Base-by-base conservation (phyloP, 2,888 invertebrate species). In the Tetragonula carbonaria region DNA sequence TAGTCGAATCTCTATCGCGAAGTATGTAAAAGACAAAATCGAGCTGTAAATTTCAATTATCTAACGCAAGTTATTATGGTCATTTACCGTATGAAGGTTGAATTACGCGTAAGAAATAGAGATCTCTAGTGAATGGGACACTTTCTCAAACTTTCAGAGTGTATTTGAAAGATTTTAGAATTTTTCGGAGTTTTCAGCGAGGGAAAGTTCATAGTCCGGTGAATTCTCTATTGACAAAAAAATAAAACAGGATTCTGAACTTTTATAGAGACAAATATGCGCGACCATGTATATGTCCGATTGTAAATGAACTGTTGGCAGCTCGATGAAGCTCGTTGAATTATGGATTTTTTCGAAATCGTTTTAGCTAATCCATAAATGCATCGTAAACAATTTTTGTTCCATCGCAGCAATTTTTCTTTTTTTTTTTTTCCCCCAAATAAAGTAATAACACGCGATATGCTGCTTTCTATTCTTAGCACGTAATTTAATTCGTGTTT, bases 261-360 rank as follows among this genome's bases (percentile, higher is more conserved):
- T 28, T 23, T 62, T 62, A 23, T 23, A 28, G 23, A 23, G 8
- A 11, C 16, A 18, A 16, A 8, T 8, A 67, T 8, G 21, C 5
- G 63, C 3, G 1, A 16, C 28, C 6, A 28, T 33, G 8, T 63
- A 13, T 33, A 33, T 33, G 33, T 33, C 11, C 33, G 63, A 21
- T 65, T 21, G 63, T 65, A 65, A 28, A 62, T 23, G 62, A 62
- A 65, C 33, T 33, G 63, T 65, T 65, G 18, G 33, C 33, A 65
- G 18, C 18, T 65, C 4, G 23, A 65, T 21, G 18, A 28, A 65
- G 63, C 21, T 33, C 21, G 33, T 16, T 65, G 33, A 65, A 65
- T 65, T 65, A 65, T 33, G 63, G 63, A 33, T 65, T 65, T 65
- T 18, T 11, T 65, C 18, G 18, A 21, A 33, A 65, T 33, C 18